These are phyloP conservation scores for Himantopus leucocephalus DNA, from an alignment of 2,113 vertebrate genomes.

Conservation along the genomic window DNA sequence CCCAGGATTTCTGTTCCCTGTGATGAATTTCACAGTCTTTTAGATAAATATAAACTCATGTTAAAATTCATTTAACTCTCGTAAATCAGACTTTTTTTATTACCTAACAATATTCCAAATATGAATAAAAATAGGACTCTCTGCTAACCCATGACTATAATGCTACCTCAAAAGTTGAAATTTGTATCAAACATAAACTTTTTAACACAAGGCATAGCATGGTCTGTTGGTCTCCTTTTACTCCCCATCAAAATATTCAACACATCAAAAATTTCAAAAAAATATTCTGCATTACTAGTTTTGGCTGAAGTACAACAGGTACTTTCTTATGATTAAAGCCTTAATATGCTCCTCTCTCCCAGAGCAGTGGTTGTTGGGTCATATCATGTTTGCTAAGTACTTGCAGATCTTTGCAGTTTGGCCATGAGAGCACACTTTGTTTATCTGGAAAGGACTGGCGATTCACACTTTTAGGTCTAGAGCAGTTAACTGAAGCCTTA, in stretches of 20 bases:
- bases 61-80: neutral
- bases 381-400: neutral
- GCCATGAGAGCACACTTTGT: rapidly evolving
- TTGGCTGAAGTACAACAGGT: neutral
- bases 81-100: neutral
- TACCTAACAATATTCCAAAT: neutral
- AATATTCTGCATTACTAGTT: neutral
- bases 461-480: neutral
- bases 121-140: neutral
- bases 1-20: neutral
- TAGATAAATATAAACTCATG: neutral
- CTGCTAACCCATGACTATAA: neutral
- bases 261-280: neutral
- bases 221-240: neutral
- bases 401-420: neutral
- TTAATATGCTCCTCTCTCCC: neutral
- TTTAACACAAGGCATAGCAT: neutral
- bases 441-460: neutral
- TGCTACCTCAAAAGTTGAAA: neutral
- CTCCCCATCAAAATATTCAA: neutral
- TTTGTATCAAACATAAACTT: neutral
- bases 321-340: neutral
- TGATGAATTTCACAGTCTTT: neutral
- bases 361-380: neutral
- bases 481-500: neutral